Base-by-base conservation (phyloP, 2,797 vertebrate genomes). In the Sebastes steindachneri region DNA sequence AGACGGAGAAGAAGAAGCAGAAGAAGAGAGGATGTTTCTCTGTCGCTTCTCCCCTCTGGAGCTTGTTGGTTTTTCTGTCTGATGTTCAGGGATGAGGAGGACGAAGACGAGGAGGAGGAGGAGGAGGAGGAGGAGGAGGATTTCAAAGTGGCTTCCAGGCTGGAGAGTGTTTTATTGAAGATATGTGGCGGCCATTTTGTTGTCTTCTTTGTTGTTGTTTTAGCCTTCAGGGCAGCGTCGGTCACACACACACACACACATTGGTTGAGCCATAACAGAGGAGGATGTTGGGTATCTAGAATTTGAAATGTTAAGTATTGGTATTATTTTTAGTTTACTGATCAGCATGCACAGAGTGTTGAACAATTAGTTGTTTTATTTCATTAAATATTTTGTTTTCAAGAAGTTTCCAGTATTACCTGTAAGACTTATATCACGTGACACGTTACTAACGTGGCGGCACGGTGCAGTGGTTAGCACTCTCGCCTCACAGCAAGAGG, bases 161-260 rank as follows among this genome's bases (percentile, higher is more conserved):
- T 75, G 29, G 65, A 86, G 69, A 86, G 80, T 87, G 86, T 90
- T 89, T 87, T 60, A 83, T 58, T 83, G 71, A 68, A 88, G 85
- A 89, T 88, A 92, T 90, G 84, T 67, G 69, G 82, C 3, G 9
- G 79, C 78, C 89, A 86, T 90, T 82, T 89, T 86, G 58, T 53
- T 79, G 60, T 73, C 60, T 63, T 78, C 15, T 21, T 59, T 65
- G 68, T 72, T 68, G 28, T 63, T 59, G 9, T 60, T 83, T 65
- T 35, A 15, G 65, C 68, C 76, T 86, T 72, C 0, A 0, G 69
- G 79, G 63, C 35, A 23, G 69, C 5, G 9, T 41, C 51, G 45
- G 65, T 75, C 70, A 68, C 69, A 83, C 26, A 62, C 41, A 68
- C 25, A 8, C 63, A 70, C 33, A 41, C 41, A 57, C 60, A 65